A percentile compares a stretch with the other conserved stretches of the same genome.
phyloP scores from a whole-genome alignment of 2,113 vertebrate species.

The Elgaria multicarinata region DNA sequence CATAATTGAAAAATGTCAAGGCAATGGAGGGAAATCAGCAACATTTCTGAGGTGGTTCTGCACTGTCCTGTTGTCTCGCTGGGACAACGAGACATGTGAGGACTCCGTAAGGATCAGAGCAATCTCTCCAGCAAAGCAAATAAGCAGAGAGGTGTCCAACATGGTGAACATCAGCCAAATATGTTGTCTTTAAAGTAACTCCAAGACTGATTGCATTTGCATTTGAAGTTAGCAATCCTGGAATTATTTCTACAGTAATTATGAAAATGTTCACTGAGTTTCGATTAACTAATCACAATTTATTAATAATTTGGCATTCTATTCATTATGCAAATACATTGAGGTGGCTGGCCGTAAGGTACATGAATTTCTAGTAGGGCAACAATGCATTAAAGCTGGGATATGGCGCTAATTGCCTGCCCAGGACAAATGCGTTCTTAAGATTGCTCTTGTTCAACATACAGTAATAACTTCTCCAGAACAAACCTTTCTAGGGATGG shows the following conservation, averaged over 20 bases:
- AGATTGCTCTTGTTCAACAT: background rate
- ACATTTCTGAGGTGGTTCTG: background rate
- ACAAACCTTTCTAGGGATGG: background rate
- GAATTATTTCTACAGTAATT: conserved; percentile 25
- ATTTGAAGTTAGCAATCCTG: background rate
- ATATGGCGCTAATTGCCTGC: background rate
- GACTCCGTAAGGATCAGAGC: background rate
- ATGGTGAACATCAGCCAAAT: background rate
- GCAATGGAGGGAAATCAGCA: background rate
- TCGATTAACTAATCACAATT: conserved; percentile 25
- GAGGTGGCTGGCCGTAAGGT: background rate
- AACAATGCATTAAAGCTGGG: background rate
- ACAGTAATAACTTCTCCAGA: background rate
- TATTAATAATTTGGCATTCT: conserved; percentile 23
- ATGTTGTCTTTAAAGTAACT: background rate
- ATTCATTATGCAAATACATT: conserved; percentile 32
- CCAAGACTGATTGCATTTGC: conserved; percentile 13
- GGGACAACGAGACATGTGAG: background rate
- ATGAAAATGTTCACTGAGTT: conserved; percentile 20
- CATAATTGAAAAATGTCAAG: background rate
- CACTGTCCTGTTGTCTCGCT: background rate
- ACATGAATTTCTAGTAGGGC: conserved; percentile 11
- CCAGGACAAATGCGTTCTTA: background rate
- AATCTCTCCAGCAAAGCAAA: background rate
- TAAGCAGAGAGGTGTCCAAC: background rate